phyloP scores from a whole-genome alignment of 1,140 invertebrate species.

The Bombyx mori region DNA sequence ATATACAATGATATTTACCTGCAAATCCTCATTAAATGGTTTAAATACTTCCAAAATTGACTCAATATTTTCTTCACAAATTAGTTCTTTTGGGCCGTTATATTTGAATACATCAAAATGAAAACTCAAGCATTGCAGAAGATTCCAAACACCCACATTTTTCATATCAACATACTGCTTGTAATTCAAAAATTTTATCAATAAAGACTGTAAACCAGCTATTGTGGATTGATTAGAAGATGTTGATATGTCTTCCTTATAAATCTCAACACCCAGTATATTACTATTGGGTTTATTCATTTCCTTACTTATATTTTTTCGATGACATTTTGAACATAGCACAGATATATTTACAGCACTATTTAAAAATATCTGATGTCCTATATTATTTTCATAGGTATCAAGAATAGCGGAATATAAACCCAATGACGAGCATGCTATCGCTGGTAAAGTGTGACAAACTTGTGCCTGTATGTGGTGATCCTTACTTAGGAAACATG shows the following conservation, averaged over 20 bases:
- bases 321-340: conserved; percentile 46
- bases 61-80: conserved; percentile 36
- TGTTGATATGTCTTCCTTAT: conserved; percentile 24
- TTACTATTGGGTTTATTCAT: conserved; percentile 9
- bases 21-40: conserved; percentile 31
- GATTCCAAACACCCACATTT: conserved; percentile 37
- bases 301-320: conserved; percentile 11
- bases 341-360: conserved; percentile 26
- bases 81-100: conserved; percentile 33
- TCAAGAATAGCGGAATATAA: conserved; percentile 26
- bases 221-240: conserved; percentile 24
- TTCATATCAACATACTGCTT: conserved; percentile 39
- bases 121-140: conserved; percentile 39
- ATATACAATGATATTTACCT: conserved; percentile 30
- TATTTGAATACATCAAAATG: conserved; percentile 57
- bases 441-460: conserved; percentile 25
- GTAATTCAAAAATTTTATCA: conserved; percentile 55
- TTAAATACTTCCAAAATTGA: conserved; percentile 38
- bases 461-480: conserved; percentile 32
- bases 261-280: conserved; percentile 19
- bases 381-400: conserved; percentile 14
- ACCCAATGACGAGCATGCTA: conserved; percentile 47
- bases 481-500: conserved; percentile 43
- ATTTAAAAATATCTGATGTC: conserved; percentile 34
- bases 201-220: conserved; percentile 34